Conservation (phyloP, 2,797 vertebrate species). For the Alca torda region DNA sequence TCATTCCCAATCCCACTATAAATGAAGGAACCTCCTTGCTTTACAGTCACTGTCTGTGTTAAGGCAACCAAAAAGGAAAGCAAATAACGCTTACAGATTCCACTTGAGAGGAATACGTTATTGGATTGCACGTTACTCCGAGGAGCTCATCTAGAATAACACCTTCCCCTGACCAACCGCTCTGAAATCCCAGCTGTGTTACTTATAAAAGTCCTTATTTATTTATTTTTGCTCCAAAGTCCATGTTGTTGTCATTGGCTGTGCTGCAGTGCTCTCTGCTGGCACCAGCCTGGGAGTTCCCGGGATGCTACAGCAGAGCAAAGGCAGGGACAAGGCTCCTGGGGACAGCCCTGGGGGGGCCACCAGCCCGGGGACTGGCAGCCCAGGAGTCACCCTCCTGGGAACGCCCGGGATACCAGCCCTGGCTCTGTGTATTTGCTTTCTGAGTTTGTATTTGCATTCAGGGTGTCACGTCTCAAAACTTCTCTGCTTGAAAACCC, state of each 20-base stretch:
- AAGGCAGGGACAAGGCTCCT: background rate
- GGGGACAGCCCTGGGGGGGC: background rate
- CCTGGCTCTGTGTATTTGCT: accelerated
- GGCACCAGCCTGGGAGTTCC: background rate
- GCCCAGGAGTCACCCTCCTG: background rate
- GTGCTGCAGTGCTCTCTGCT: conserved; percentile 65
- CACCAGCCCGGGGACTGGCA: background rate
- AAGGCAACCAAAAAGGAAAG: background rate
- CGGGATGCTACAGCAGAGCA: background rate
- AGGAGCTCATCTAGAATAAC: background rate
- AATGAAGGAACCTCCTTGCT: background rate
- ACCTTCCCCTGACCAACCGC: background rate
- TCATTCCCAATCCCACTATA: accelerated
- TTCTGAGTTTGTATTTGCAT: background rate
- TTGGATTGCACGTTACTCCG: background rate
- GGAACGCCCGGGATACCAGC: background rate
- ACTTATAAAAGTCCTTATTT: accelerated
- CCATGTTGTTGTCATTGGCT: accelerated
- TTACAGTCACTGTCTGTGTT: background rate
- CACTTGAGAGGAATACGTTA: background rate
- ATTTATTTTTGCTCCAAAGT: accelerated
- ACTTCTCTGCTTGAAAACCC: too few relatives aligned
- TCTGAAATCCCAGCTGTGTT: background rate
- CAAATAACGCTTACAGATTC: background rate
- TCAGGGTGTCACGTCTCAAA: background rate